These are phyloP conservation scores for Brachionus sp. DNA, from an alignment of 1,140 invertebrate genomes.

Conservation along the genomic window DNA sequence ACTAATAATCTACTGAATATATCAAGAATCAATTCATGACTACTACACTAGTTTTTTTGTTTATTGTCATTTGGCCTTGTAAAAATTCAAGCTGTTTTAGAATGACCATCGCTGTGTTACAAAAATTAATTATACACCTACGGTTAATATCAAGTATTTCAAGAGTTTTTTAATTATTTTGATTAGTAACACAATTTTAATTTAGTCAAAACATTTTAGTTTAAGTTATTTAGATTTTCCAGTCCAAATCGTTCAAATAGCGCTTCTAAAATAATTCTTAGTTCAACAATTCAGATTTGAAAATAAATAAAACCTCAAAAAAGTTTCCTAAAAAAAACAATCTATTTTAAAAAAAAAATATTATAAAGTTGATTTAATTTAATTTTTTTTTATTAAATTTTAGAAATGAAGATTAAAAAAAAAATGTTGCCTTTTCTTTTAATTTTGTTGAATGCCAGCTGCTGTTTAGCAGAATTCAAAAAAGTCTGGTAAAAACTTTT, in stretches of 20 bases:
- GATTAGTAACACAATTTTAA: background rate
- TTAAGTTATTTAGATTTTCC: background rate
- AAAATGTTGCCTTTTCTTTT: background rate
- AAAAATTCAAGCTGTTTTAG: background rate
- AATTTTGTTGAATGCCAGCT: background rate
- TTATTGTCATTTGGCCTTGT: background rate
- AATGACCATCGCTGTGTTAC: background rate
- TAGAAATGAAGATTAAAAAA: background rate
- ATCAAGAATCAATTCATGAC: background rate
- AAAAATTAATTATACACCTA: background rate
- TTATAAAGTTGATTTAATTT: background rate
- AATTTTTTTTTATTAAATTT: background rate
- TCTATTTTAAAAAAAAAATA: too few relatives aligned
- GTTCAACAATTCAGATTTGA: background rate
- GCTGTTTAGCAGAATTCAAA: background rate
- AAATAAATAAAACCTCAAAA: background rate
- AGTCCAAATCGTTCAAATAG: background rate
- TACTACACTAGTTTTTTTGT: background rate
- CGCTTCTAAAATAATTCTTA: background rate
- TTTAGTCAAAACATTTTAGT: background rate
- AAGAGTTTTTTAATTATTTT: background rate
- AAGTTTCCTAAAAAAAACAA: background rate
- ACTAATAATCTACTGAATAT: background rate
- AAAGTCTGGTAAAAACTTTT: background rate
- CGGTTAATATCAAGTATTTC: background rate